Evolutionary conservation across 2,113 vertebrate species (phyloP).

Genomic region (Oplegnathus fasciatus): DNA sequence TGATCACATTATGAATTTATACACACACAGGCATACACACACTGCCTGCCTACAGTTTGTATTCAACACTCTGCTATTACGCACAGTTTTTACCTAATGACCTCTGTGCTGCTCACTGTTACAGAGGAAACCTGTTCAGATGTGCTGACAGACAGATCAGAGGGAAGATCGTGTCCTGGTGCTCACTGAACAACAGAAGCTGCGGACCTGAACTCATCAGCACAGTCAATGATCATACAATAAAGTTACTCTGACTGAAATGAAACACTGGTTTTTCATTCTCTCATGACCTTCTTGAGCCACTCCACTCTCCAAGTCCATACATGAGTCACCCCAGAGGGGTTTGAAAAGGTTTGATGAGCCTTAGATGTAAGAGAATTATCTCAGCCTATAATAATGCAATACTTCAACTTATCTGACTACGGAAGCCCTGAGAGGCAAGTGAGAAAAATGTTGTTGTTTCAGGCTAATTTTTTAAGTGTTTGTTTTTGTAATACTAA

Average conservation of each 20-base stretch:
- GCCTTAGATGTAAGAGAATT: too few relatives aligned
- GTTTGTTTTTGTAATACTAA: too few relatives aligned
- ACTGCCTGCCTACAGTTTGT: neutral
- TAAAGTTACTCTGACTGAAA: conserved; percentile 10
- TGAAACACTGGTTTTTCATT: neutral
- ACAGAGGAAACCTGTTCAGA: neutral
- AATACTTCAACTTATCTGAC: too few relatives aligned
- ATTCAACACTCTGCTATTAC: neutral
- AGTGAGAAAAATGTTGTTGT: too few relatives aligned
- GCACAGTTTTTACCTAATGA: neutral
- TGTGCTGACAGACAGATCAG: neutral
- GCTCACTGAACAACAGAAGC: neutral
- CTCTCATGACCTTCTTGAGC: neutral
- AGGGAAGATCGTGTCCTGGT: neutral
- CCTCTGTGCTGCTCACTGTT: neutral
- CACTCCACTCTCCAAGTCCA: too few relatives aligned
- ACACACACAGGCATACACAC: neutral
- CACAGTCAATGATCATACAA: neutral
- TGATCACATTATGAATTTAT: neutral
- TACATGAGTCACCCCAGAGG: too few relatives aligned
- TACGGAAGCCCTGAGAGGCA: too few relatives aligned
- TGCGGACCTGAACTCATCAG: neutral
- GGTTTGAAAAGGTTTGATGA: too few relatives aligned
- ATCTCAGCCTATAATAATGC: too few relatives aligned
- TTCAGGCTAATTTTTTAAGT: too few relatives aligned